A percentile compares a stretch with the other conserved stretches of the same genome.
Conservation (phyloP, 2,797 vertebrate genomes). For the Thaleichthys pacificus region DNA sequence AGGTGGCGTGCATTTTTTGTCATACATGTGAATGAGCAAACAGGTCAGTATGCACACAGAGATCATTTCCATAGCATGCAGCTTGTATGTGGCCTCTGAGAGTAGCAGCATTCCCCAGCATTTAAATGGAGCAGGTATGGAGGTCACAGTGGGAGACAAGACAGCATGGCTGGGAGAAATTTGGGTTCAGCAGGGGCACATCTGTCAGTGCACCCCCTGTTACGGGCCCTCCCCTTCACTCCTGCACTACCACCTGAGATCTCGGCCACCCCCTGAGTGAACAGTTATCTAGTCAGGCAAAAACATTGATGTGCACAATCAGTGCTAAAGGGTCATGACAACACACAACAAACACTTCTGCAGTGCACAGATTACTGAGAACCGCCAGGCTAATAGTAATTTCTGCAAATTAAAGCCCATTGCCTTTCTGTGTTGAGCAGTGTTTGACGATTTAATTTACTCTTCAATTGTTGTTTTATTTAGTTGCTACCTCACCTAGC, state of each 20-base stretch:
- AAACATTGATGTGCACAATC: not conserved
- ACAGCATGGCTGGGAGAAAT: conserved; percentile 78
- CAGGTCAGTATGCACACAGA: conserved; percentile 51
- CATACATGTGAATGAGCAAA: conserved; percentile 58
- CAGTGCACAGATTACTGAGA: conserved; percentile 39
- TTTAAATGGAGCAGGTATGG: conserved; percentile 90
- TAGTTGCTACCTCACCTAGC: not conserved
- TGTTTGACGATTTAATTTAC: not conserved
- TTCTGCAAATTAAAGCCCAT: not conserved
- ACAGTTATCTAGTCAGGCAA: not conserved
- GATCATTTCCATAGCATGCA: conserved; percentile 64
- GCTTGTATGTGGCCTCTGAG: conserved; percentile 36
- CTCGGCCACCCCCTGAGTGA: not conserved
- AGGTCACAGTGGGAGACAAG: conserved; percentile 72
- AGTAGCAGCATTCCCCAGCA: conserved; percentile 93
- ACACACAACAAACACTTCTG: conserved; percentile 35
- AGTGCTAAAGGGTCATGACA: conserved; percentile 35
- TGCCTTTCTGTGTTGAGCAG: conserved; percentile 1
- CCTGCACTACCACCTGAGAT: conserved; percentile 2
- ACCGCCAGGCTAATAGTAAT: not conserved
- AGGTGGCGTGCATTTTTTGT: conserved; percentile 39
- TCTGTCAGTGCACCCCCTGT: conserved; percentile 66
- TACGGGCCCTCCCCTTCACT: conserved; percentile 37
- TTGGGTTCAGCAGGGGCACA: conserved; percentile 74
- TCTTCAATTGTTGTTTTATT: not conserved